Evolutionary conservation across 2,113 vertebrate species (phyloP).

Genomic region (Chrysochloris asiatica): DNA sequence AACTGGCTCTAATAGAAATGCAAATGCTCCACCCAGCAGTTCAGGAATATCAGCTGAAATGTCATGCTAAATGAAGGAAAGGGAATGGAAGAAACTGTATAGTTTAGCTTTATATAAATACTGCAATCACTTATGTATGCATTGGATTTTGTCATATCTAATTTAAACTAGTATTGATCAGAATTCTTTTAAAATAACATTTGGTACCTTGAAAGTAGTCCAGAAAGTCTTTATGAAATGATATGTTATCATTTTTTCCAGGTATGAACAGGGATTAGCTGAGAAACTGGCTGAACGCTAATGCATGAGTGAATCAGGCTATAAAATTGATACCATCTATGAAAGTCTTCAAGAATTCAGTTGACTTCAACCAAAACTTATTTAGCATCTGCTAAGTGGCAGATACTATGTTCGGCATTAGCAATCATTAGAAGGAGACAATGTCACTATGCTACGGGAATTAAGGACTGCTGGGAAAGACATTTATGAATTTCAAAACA

Average conservation of each 20-base stretch:
- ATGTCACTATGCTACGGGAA: conserved; percentile 12
- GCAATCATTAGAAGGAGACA: conserved; percentile 49
- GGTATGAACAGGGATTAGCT: conserved; percentile 72
- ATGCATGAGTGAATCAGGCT: conserved; percentile 71
- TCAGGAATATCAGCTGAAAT: conserved; percentile 59
- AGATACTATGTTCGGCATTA: conserved; percentile 57
- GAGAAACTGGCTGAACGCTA: conserved; percentile 65
- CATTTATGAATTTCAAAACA: conserved; percentile 21
- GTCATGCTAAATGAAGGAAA: conserved; percentile 63
- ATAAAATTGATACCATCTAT: conserved; percentile 73
- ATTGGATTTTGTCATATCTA: conserved; percentile 76
- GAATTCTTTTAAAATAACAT: conserved; percentile 73
- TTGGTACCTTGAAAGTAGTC: conserved; percentile 64
- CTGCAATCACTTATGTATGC: conserved; percentile 70
- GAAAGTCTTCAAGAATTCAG: conserved; percentile 69
- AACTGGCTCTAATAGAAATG: conserved; percentile 56
- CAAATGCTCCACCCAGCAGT: neutral
- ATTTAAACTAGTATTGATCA: conserved; percentile 75
- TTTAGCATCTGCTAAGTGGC: conserved; percentile 68
- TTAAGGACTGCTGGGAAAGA: neutral
- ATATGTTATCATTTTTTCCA: conserved; percentile 74
- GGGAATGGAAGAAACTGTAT: conserved; percentile 60
- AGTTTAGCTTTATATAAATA: conserved; percentile 67
- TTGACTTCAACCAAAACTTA: conserved; percentile 60
- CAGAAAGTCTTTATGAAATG: conserved; percentile 72